Base-by-base conservation (phyloP, 2,888 invertebrate genomes). In the Microdon myrmicae region DNA sequence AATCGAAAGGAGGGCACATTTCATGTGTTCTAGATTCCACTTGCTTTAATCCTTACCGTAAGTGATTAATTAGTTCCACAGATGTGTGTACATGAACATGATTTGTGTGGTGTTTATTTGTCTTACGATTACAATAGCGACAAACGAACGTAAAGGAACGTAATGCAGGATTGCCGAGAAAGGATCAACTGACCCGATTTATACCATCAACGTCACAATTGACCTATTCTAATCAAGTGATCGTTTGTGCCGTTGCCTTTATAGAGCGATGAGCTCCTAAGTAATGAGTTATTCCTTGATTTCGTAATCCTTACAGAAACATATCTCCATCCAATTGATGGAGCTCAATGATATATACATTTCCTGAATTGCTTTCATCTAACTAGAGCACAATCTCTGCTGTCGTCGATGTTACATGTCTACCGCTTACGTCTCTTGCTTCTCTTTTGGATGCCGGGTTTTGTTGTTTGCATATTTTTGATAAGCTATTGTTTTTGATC, bases 11-110 rank as follows among this genome's bases (percentile, higher is more conserved):
- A n/a, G n/a, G n/a, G 25, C 22, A 41, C 29, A 29, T 25, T 22
- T 16, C 17, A 25, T 20, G 41, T 34, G 39, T 34, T 34, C 19
- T 10, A 25, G 35, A 23, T 26, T 28, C 26, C 35, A 10, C 12
- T 12, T 7, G 10, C 23, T 34, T 29, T 53, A 51, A 64, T 56
- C 56, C 64, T 32, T 47, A 37, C 47, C 56, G 51, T 51, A 64
- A 56, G 56, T 64, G 56, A 64, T 64, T 56, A 64, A 64, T 64
- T 64, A 64, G 37, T 47, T 35, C n/a, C n/a, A n/a, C n/a, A 43
- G 43, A 19, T 47, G 31, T 29, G 37, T 39, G 9, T 28, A 23
- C 26, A 10, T 41, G 41, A 17, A 5, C 29, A 8, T 9, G 25
- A 13, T 22, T 6, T 22, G 22, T 6, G 14, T 3, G 22, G 14